These are phyloP conservation scores for Icerya purchasi DNA, from an alignment of 2,888 invertebrate genomes.

Conservation along the genomic window DNA sequence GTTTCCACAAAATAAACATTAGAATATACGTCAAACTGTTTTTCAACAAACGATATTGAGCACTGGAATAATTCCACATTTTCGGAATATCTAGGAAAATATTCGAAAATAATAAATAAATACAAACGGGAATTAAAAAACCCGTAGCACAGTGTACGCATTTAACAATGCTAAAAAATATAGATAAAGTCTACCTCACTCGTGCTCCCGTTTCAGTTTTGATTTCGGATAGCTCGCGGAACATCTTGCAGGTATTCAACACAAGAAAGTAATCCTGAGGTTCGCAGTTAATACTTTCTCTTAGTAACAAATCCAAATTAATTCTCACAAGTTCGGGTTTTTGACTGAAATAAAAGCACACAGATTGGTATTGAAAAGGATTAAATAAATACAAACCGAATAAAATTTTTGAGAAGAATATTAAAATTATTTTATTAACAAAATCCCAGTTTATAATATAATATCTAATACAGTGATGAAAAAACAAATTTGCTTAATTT, in stretches of 20 bases:
- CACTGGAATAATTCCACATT: constrained; percentile 34
- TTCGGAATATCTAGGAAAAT: constrained; percentile 25
- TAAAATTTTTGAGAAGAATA: too few species aligned
- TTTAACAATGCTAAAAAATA: too few species aligned
- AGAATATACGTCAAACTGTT: constrained; percentile 27
- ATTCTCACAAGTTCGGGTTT: constrained; percentile 27
- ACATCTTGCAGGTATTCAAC: constrained; percentile 34
- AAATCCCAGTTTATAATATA: too few species aligned
- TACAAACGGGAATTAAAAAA: background rate
- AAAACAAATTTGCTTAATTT: too few species aligned
- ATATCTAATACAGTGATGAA: too few species aligned
- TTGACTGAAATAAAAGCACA: constrained; percentile 24
- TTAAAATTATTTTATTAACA: too few species aligned
- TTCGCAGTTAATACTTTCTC: constrained; percentile 40
- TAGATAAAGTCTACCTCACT: constrained; percentile 10
- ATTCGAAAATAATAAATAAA: constrained; percentile 9
- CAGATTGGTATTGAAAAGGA: too few species aligned
- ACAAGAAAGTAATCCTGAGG: constrained; percentile 33
- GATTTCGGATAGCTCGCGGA: constrained; percentile 24
- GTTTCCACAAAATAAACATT: constrained; percentile 34
- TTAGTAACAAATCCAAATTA: constrained; percentile 51
- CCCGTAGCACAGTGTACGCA: too few species aligned
- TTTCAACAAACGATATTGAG: constrained; percentile 29
- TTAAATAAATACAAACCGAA: too few species aligned
- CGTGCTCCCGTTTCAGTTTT: constrained; percentile 21